Conservation (phyloP, 1,140 invertebrate genomes). For the Drosophila subpulchrella region DNA sequence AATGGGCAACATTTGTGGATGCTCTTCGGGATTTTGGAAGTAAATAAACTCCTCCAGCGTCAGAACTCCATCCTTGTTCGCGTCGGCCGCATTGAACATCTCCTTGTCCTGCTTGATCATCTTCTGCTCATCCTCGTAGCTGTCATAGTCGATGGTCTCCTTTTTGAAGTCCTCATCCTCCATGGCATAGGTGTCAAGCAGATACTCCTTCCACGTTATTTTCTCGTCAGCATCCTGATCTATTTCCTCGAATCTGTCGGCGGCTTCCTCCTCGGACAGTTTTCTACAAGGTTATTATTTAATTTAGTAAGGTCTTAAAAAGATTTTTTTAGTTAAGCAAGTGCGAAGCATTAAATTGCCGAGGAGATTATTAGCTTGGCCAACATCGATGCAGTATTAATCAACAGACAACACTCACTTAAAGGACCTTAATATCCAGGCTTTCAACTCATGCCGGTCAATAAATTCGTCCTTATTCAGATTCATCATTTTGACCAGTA, state of each 20-base stretch:
- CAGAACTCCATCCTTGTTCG: conserved; percentile 92
- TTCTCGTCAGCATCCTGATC: conserved; percentile 93
- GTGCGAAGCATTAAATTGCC: conserved; percentile 31
- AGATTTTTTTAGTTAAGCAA: background rate
- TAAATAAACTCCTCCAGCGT: conserved; percentile 92
- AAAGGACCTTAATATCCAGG: conserved; percentile 97
- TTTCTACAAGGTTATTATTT: conserved; percentile 86
- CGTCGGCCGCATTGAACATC: conserved; percentile 95
- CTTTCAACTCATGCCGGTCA: conserved; percentile 92
- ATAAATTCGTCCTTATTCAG: conserved; percentile 89
- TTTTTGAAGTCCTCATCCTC: conserved; percentile 86
- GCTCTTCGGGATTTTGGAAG: conserved; percentile 97
- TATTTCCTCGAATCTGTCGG: conserved; percentile 93
- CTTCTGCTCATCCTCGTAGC: conserved; percentile 85
- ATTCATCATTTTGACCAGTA: conserved; percentile 96
- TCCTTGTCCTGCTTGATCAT: conserved; percentile 92
- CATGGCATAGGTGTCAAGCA: conserved; percentile 92
- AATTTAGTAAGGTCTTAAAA: conserved; percentile 6
- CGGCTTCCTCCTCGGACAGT: conserved; percentile 94
- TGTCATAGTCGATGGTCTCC: conserved; percentile 84
- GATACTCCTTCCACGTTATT: conserved; percentile 95
- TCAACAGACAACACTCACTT: conserved; percentile 87
- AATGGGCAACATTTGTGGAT: conserved; percentile 93
- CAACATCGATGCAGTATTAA: conserved; percentile 47
- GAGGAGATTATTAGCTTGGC: conserved; percentile 34